phyloP scores from a whole-genome alignment of 2,888 invertebrate species.

The Scaptomyza cyrtandrae region DNA sequence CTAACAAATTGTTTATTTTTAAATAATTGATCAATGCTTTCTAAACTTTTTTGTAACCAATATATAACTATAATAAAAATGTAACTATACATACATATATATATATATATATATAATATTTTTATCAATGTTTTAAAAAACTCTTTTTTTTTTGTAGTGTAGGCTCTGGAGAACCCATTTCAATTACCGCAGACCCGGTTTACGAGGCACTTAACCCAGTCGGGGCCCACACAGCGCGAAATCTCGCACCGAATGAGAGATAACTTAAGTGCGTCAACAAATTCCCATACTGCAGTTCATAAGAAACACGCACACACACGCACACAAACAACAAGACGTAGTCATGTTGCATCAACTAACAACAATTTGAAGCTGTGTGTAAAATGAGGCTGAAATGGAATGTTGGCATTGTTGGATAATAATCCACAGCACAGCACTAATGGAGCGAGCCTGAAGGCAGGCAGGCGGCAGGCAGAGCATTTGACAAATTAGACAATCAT shows the following conservation, averaged over 20 bases:
- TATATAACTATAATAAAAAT: no score
- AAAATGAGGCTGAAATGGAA: constrained; percentile 29
- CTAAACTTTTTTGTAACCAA: no score
- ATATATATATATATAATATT: no score
- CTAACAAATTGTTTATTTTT: no score
- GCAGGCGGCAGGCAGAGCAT: constrained; percentile 29
- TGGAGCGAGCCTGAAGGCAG: constrained; percentile 11
- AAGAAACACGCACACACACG: constrained; percentile 12
- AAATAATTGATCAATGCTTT: no score
- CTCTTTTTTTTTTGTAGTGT: background rate
- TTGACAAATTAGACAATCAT: constrained; percentile 72
- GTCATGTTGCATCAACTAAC: constrained; percentile 19
- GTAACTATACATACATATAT: no score
- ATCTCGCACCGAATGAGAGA: constrained; percentile 52
- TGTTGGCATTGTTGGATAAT: constrained; percentile 52
- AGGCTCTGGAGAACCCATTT: constrained; percentile 33
- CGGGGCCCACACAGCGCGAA: constrained; percentile 61
- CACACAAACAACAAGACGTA: constrained; percentile 1
- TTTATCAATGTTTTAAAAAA: no score
- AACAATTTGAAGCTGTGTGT: constrained; percentile 13
- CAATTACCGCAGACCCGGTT: constrained; percentile 47
- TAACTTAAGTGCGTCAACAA: constrained; percentile 30
- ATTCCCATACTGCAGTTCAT: constrained; percentile 35
- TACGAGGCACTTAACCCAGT: constrained; percentile 52
- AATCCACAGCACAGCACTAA: constrained; percentile 36